These are phyloP conservation scores for Hippoglossus hippoglossus DNA, from an alignment of 2,797 vertebrate species.

Conservation along the genomic window DNA sequence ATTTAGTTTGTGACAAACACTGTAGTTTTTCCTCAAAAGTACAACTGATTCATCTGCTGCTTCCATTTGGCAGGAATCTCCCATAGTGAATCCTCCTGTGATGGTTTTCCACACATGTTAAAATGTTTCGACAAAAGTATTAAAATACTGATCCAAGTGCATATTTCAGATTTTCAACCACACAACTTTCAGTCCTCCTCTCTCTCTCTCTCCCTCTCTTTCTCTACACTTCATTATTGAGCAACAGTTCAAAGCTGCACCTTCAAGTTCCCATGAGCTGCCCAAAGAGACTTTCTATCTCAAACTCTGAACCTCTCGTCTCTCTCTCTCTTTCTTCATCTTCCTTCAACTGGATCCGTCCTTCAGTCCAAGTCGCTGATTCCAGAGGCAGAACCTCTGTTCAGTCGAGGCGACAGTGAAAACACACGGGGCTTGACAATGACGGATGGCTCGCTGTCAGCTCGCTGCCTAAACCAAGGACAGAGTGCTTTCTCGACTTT, in stretches of 20 bases:
- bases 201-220: too few species aligned
- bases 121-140: too few species aligned
- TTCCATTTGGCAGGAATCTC: too few species aligned
- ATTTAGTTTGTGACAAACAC: too few species aligned
- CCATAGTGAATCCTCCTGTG: too few species aligned
- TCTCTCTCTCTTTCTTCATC: conserved; percentile 5
- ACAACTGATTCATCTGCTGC: too few species aligned
- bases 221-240: conserved; percentile 6
- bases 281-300: not conserved
- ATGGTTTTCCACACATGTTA: too few species aligned
- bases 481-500: conserved; percentile 73
- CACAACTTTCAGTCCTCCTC: not conserved
- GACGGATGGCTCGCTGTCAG: conserved; percentile 70
- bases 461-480: conserved; percentile 68
- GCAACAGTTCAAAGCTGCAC: not conserved
- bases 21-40: too few species aligned
- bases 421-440: conserved; percentile 61
- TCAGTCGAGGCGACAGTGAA: conserved; percentile 44
- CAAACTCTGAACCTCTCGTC: conserved; percentile 1
- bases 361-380: conserved; percentile 27
- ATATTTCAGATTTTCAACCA: not conserved
- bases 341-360: conserved; percentile 6
- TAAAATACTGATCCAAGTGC: not conserved
- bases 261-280: conserved; percentile 18
- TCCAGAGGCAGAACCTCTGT: conserved; percentile 41